Base-by-base conservation (phyloP, 2,888 invertebrate species). In the Pterobdella sp. region DNA sequence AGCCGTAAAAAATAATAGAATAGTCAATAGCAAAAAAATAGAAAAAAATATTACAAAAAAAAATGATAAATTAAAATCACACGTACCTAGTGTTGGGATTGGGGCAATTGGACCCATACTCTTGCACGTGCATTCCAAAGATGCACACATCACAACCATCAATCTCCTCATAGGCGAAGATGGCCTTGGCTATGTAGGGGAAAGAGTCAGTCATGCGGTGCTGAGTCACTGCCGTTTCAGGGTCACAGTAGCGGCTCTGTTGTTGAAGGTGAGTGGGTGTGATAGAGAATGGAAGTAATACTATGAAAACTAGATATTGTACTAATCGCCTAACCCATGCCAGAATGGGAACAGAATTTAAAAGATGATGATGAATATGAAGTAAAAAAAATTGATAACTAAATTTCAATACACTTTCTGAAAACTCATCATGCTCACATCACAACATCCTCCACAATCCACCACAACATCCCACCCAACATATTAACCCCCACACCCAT, bases 91-190 rank as follows among this genome's bases (percentile, higher is more conserved):
- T 93, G 85, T 98, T 98, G 0, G 97, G 97, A 75, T 89, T 87
- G 14, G 93, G 91, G 85, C 94, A 93, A 82, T 96, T 94, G 70
- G 96, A 96, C 36, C 97, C 97, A 85, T 98, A 99, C 85, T 99
- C 98, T 87, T 99, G 98, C 32, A 99, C 98, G 85, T 99, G 98
- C 93, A 99, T 96, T 77, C 98, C 98, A 86, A 99, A 99, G 87
- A 99, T 97, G 86, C 97, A 98, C 18, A 98, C 94, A 85, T 99
- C 98, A 65, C 91, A 90, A 67, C 97, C 97, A 83, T 98, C 96
- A 73, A 98, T 92, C 82, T 98, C 96, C 85, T 99, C 97, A 86
- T 98, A 99, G 73, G 98, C 98, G 87, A 98, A 99, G 78, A 99
- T 87, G 18, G 98, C 97, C 87, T 99, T 99, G 77, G 98, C 94